Evolutionary conservation across 2,113 vertebrate genomes (phyloP).

Genomic region (Cichladusa arquata): DNA sequence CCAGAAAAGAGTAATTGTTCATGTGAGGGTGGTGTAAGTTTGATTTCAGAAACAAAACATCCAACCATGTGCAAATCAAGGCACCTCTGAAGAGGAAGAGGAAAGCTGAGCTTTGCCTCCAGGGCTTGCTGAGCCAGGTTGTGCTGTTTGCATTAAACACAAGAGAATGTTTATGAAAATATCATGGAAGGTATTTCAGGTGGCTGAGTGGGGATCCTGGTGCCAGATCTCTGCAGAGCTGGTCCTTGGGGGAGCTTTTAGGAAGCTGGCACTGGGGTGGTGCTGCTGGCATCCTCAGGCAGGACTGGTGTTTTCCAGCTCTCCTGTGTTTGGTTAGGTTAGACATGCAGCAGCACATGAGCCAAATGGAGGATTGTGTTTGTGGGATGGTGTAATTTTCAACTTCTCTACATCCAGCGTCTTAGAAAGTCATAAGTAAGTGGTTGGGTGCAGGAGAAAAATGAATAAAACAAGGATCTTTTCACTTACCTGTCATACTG

Average conservation of each 20-base stretch:
- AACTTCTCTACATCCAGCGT: not conserved
- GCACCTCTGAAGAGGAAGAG: not conserved
- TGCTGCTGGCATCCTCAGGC: not conserved
- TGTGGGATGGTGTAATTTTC: not conserved
- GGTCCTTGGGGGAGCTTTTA: not conserved
- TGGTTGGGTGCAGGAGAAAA: not conserved
- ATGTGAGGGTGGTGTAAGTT: not conserved
- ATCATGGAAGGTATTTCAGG: fast-evolving
- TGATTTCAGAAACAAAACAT: not conserved
- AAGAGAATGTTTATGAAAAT: not conserved
- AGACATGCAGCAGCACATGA: not conserved
- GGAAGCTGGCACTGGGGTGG: not conserved
- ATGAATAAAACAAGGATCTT: not conserved
- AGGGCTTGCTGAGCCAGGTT: not conserved
- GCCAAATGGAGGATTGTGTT: not conserved
- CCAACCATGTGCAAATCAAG: not conserved
- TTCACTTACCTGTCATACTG: not conserved
- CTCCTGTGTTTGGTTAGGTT: not conserved
- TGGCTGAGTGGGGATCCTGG: not conserved
- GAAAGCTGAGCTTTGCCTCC: not conserved
- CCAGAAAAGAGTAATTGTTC: not conserved
- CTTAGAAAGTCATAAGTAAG: not conserved
- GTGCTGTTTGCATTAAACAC: not conserved
- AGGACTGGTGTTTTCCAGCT: not conserved
- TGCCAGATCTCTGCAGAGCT: not conserved